phyloP scores from a whole-genome alignment of 2,113 vertebrate species.

The Centropus bengalensis region DNA sequence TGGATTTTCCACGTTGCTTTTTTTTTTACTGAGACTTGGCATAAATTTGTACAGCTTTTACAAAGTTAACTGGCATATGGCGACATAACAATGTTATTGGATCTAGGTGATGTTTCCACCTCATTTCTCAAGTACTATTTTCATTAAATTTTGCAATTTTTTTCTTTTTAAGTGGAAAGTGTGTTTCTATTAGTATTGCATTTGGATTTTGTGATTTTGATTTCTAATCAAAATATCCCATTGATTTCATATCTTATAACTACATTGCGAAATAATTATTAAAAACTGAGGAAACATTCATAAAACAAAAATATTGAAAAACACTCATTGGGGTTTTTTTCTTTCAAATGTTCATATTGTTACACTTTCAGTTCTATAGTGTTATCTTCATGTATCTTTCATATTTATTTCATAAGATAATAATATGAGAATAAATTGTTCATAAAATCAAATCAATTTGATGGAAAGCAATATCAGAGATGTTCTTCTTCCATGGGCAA shows the following conservation, averaged over 20 bases:
- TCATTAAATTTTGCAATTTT: background rate
- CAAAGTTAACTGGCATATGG: background rate
- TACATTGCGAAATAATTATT: background rate
- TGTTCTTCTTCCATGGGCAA: background rate
- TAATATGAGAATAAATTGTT: background rate
- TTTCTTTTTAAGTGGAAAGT: background rate
- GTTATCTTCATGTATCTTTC: background rate
- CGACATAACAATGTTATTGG: background rate
- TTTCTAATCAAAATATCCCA: background rate
- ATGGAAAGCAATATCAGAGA: background rate
- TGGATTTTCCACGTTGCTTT: background rate
- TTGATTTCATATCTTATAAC: background rate
- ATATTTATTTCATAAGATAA: background rate
- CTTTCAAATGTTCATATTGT: background rate
- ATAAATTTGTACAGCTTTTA: background rate
- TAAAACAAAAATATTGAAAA: background rate
- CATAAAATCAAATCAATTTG: constrained; percentile 2
- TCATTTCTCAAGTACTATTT: background rate
- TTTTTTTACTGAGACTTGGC: background rate
- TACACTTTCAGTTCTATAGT: background rate
- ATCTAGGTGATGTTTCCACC: background rate
- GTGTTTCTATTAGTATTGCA: background rate
- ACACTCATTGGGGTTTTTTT: background rate
- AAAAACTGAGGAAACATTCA: background rate
- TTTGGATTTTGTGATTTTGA: background rate